Evolutionary conservation across 2,113 vertebrate genomes (phyloP).

Genomic region (Eudyptes chrysolophus): DNA sequence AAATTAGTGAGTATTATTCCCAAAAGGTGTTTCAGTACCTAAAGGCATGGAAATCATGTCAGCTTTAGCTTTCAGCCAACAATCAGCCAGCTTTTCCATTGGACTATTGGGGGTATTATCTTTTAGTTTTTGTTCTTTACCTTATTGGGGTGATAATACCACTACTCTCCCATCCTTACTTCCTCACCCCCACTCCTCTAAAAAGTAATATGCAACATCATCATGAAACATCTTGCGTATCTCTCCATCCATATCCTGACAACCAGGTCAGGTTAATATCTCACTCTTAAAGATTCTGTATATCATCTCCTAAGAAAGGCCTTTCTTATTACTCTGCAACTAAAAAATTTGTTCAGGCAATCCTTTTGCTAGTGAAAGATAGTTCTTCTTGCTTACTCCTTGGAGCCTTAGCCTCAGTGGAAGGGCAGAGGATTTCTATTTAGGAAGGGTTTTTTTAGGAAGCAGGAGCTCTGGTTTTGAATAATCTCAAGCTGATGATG

Average conservation of each 20-base stretch:
- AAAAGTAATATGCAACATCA: not conserved
- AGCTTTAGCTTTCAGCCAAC: not conserved
- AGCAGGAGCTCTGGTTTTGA: not conserved
- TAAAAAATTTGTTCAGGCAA: not conserved
- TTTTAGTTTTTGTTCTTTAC: not conserved
- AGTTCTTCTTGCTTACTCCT: not conserved
- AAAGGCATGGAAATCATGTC: not conserved
- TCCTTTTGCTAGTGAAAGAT: not conserved
- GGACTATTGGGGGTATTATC: not conserved
- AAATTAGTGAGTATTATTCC: not conserved
- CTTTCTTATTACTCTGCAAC: not conserved
- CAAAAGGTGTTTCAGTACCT: not conserved
- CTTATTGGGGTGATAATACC: not conserved
- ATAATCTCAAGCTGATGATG: not conserved
- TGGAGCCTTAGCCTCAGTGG: not conserved
- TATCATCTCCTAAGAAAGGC: not conserved
- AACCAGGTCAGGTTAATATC: not conserved
- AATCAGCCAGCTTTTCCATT: not conserved
- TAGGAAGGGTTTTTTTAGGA: not conserved
- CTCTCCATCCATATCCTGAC: not conserved
- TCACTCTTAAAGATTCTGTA: not conserved
- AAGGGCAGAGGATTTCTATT: not conserved
- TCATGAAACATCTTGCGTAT: not conserved
- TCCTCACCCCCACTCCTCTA: fast-evolving
- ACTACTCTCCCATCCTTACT: not conserved